These are phyloP conservation scores for Oryzias melastigma DNA, from an alignment of 2,113 vertebrate species.

Conservation along the genomic window DNA sequence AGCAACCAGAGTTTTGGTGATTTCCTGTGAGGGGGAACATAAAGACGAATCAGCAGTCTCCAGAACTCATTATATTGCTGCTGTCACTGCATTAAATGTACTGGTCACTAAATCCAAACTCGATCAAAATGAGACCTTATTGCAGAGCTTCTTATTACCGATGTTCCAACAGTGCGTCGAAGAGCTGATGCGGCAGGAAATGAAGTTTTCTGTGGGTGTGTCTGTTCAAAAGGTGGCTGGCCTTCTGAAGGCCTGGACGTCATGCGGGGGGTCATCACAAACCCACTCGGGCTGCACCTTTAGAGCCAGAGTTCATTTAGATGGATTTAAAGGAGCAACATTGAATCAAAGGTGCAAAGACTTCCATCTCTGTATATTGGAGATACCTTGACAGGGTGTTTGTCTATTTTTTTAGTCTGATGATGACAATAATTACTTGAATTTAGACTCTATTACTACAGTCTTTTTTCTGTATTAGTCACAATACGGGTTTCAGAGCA, in stretches of 20 bases:
- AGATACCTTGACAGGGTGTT: too few species aligned
- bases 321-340: constrained; percentile 19
- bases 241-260: neutral
- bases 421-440: too few species aligned
- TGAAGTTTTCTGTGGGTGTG: constrained; percentile 12
- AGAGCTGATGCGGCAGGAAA: constrained; percentile 19
- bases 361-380: neutral
- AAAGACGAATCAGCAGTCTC: constrained; percentile 68
- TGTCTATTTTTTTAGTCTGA: too few species aligned
- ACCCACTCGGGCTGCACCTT: constrained; percentile 9
- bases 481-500: too few species aligned
- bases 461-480: too few species aligned
- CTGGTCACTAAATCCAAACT: constrained; percentile 56
- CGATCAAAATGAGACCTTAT: constrained; percentile 17
- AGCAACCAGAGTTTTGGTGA: constrained; percentile 66
- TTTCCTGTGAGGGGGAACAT: constrained; percentile 63
- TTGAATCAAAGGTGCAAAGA: constrained; percentile 34
- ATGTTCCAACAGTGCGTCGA: constrained; percentile 3
- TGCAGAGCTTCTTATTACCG: neutral
- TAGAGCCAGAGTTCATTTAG: constrained; percentile 38
- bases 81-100: constrained; percentile 73
- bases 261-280: constrained; percentile 18
- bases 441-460: too few species aligned
- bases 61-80: constrained; percentile 69
- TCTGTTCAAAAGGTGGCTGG: constrained; percentile 3